phyloP scores from a whole-genome alignment of 2,888 invertebrate genomes.

The Drosophila colorata region DNA sequence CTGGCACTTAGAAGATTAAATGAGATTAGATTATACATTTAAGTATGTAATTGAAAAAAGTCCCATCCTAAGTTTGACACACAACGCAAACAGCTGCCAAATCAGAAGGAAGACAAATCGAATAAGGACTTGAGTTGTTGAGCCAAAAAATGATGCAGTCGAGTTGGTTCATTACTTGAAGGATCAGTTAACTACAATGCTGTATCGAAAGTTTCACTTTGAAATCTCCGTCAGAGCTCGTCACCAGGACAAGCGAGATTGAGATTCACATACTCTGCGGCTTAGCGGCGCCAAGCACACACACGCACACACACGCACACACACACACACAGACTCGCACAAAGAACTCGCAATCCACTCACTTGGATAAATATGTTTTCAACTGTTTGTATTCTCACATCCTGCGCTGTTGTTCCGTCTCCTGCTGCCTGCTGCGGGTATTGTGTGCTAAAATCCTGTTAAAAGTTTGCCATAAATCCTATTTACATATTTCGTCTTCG shows the following conservation, averaged over 20 bases:
- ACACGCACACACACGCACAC: slow-evolving; percentile 12
- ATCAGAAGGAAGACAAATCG: neutral
- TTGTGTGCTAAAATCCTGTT: slow-evolving; percentile 70
- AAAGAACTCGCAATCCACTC: slow-evolving; percentile 54
- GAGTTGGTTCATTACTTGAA: slow-evolving; percentile 15
- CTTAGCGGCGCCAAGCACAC: slow-evolving; percentile 37
- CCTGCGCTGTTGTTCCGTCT: slow-evolving; percentile 20
- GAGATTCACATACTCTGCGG: slow-evolving; percentile 34
- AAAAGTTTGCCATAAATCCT: slow-evolving; percentile 78
- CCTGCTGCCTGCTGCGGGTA: slow-evolving; percentile 28
- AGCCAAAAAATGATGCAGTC: neutral
- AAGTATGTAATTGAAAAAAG: no score
- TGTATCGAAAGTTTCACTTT: slow-evolving; percentile 25
- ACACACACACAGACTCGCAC: neutral
- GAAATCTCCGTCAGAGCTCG: slow-evolving; percentile 13
- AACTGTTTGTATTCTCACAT: slow-evolving; percentile 50
- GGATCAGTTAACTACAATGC: slow-evolving; percentile 8
- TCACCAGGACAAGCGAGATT: slow-evolving; percentile 43
- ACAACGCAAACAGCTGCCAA: neutral
- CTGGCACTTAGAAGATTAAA: no score
- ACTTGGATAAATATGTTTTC: slow-evolving; percentile 77
- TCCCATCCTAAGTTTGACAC: no score
- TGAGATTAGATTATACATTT: no score
- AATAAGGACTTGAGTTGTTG: slow-evolving; percentile 6
- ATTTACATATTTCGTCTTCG: slow-evolving; percentile 72